Conservation (phyloP, 2,888 invertebrate genomes). For the Leucozona laternaria region DNA sequence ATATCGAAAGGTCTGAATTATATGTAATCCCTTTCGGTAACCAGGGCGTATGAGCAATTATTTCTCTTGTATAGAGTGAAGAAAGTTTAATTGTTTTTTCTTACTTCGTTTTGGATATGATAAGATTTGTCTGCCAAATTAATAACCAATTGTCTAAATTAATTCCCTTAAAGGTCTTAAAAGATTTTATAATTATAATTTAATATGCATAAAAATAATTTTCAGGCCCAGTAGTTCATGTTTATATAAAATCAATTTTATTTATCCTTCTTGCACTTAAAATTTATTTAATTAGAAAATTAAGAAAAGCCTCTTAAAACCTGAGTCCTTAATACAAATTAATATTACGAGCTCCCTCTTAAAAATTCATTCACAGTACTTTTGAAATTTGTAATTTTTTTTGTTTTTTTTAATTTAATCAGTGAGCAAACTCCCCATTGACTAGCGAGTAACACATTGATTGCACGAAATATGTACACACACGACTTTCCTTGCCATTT, state of each 20-base stretch:
- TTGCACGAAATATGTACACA: constrained; percentile 1
- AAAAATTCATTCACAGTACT: not conserved
- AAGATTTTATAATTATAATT: too few relatives aligned
- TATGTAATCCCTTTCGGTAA: not conserved
- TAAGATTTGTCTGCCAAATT: too few relatives aligned
- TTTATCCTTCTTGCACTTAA: not conserved
- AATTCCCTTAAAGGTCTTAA: too few relatives aligned
- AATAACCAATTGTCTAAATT: not conserved
- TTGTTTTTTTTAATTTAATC: not conserved
- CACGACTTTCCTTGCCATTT: not conserved
- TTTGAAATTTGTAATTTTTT: not conserved
- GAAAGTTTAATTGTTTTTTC: not conserved
- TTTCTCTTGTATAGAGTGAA: not conserved
- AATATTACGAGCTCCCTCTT: not conserved
- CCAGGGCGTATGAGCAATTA: not conserved
- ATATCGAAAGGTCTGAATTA: not conserved
- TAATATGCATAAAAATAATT: too few relatives aligned
- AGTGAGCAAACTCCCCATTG: not conserved
- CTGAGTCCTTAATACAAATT: not conserved
- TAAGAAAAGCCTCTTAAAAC: too few relatives aligned
- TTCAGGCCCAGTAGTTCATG: too few relatives aligned
- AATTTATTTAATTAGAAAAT: too few relatives aligned
- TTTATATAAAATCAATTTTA: not conserved
- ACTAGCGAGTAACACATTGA: constrained; percentile 23
- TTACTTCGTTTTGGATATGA: not conserved